Percentiles rank a stretch among this genome's conserved stretches.
Conservation (phyloP, 1,140 invertebrate genomes). For the Heliconius nattereri region DNA sequence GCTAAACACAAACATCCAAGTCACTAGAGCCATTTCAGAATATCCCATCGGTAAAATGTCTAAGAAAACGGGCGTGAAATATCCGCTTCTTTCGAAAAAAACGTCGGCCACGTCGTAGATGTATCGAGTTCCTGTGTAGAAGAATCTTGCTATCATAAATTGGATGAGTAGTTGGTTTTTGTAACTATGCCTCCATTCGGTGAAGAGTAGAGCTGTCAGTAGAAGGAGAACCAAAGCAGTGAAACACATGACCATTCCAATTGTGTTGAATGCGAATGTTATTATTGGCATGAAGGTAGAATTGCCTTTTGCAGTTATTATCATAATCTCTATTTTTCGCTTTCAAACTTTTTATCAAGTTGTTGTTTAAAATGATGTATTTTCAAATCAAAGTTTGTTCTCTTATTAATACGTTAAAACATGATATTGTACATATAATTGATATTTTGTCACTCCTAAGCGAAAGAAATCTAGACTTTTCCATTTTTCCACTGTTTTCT, state of each 20-base stretch:
- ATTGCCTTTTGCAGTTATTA: background rate
- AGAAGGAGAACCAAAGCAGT: constrained; percentile 51
- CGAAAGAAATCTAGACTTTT: background rate
- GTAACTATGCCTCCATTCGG: constrained; percentile 62
- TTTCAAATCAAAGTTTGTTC: constrained; percentile 9
- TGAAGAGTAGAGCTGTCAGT: constrained; percentile 57
- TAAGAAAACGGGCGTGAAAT: constrained; percentile 31
- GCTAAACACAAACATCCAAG: constrained; percentile 71
- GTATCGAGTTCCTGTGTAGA: constrained; percentile 54
- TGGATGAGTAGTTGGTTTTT: constrained; percentile 71
- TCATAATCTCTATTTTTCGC: background rate
- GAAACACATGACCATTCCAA: constrained; percentile 55
- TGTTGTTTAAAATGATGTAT: background rate
- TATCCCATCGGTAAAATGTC: constrained; percentile 49
- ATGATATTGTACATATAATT: constrained; percentile 4
- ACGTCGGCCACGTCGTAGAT: constrained; percentile 45
- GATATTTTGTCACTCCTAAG: constrained; percentile 3
- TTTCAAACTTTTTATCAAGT: background rate
- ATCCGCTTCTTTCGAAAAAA: constrained; percentile 23
- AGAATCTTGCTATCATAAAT: constrained; percentile 65
- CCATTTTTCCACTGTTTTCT: background rate
- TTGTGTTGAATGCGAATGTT: constrained; percentile 47
- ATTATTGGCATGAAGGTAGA: constrained; percentile 28
- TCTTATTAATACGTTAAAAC: background rate
- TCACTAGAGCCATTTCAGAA: constrained; percentile 56